These are phyloP conservation scores for Thelaira solivaga DNA, from an alignment of 2,888 invertebrate species.

Conservation along the genomic window DNA sequence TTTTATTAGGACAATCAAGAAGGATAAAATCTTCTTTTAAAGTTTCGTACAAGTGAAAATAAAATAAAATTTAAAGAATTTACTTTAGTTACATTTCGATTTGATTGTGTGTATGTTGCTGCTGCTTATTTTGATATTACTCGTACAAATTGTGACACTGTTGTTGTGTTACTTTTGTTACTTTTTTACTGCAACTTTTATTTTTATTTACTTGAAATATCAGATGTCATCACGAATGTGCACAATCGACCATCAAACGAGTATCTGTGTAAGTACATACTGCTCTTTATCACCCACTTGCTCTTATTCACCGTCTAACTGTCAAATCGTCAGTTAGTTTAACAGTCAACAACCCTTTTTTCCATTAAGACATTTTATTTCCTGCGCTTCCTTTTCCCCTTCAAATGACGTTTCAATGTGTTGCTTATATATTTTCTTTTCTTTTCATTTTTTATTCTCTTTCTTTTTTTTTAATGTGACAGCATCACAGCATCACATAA, in stretches of 20 bases:
- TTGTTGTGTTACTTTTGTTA: background rate
- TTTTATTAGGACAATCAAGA: background rate
- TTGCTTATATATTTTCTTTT: background rate
- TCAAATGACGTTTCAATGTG: slow-evolving; percentile 1
- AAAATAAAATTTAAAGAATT: slow-evolving; percentile 56
- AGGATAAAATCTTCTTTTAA: slow-evolving; percentile 4
- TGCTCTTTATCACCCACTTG: background rate
- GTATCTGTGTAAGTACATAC: slow-evolving; percentile 2
- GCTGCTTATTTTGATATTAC: background rate
- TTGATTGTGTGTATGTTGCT: slow-evolving; percentile 34
- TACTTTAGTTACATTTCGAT: slow-evolving; percentile 49
- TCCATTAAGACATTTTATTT: slow-evolving; percentile 32
- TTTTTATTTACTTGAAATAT: slow-evolving; percentile 26
- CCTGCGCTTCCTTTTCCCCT: background rate
- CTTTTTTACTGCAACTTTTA: background rate
- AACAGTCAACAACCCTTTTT: slow-evolving; percentile 4
- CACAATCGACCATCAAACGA: slow-evolving; percentile 20
- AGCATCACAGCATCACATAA: slow-evolving; percentile 47
- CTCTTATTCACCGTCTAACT: background rate
- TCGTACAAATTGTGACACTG: background rate
- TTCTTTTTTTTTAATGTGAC: slow-evolving; percentile 40
- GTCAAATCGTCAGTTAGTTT: background rate
- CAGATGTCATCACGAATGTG: background rate
- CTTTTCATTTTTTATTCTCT: background rate
- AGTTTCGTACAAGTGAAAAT: slow-evolving; percentile 18